Percentiles rank a stretch among this genome's conserved stretches.
Evolutionary conservation across 2,888 invertebrate genomes (phyloP).

Genomic region (Sipunculus nudus): DNA sequence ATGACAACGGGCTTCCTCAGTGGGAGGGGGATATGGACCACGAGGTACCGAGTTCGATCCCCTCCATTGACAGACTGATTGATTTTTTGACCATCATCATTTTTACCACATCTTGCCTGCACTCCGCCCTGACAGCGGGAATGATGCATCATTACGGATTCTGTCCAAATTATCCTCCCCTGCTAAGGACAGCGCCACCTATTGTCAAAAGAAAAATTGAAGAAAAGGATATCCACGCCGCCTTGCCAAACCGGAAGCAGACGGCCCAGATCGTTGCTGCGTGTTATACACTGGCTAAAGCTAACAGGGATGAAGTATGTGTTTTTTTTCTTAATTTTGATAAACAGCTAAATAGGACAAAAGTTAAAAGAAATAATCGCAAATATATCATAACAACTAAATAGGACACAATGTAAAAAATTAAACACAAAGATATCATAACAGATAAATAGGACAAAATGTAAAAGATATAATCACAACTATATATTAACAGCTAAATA

Average conservation of each 20-base stretch:
- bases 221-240: constrained; percentile 2
- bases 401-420: too few relatives aligned
- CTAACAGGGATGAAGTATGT: constrained; percentile 20
- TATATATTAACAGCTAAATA: too few relatives aligned
- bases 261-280: constrained; percentile 33
- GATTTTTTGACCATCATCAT: constrained; percentile 29
- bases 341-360: not conserved
- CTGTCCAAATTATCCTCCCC: constrained; percentile 28
- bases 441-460: too few relatives aligned
- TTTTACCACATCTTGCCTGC: constrained; percentile 27
- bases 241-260: constrained; percentile 23
- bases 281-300: constrained; percentile 26
- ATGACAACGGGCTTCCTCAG: constrained; percentile 19
- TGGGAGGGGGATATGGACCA: constrained; percentile 15
- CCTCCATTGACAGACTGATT: constrained; percentile 23
- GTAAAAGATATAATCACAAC: too few relatives aligned
- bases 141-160: constrained; percentile 30
- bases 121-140: constrained; percentile 26
- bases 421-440: too few relatives aligned
- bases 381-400: too few relatives aligned
- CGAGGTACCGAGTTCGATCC: constrained; percentile 15
- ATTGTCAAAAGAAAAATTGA: constrained; percentile 11
- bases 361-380: too few relatives aligned
- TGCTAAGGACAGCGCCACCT: constrained; percentile 28
- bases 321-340: too few relatives aligned